These are phyloP conservation scores for Pantherophis alleghaniensis DNA, from an alignment of 2,797 vertebrate genomes.

Conservation along the genomic window DNA sequence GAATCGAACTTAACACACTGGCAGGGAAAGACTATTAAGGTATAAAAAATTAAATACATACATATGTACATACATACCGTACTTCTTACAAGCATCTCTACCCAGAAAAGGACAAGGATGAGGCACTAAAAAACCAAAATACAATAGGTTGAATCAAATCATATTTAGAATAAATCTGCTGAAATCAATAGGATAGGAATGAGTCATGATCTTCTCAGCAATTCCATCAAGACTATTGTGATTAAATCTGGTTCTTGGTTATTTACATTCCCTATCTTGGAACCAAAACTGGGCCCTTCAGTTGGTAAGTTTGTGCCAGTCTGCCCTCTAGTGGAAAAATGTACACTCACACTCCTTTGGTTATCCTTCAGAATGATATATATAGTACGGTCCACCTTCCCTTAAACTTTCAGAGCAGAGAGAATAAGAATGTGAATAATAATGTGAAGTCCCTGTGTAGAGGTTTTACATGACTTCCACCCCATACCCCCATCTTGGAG, in stretches of 20 bases:
- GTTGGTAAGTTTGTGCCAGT: background rate
- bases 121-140: background rate
- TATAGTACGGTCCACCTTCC: background rate
- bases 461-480: background rate
- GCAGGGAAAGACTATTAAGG: background rate
- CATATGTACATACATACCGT: background rate
- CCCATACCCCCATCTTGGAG: background rate
- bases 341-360: background rate
- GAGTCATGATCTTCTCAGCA: background rate
- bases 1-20: background rate
- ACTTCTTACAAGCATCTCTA: background rate
- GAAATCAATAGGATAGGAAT: background rate
- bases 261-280: background rate
- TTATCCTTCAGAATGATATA: background rate
- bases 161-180: background rate
- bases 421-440: background rate
- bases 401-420: background rate
- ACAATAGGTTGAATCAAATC: background rate
- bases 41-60: background rate
- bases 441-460: background rate
- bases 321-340: slow-evolving; percentile 28
- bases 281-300: background rate
- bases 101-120: background rate
- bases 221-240: background rate
- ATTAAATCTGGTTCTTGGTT: background rate